Evolutionary conservation across 2,113 vertebrate genomes (phyloP), one percentile per base, ranked within the genome.

Genomic region (Girardinichthys multiradiatus): DNA sequence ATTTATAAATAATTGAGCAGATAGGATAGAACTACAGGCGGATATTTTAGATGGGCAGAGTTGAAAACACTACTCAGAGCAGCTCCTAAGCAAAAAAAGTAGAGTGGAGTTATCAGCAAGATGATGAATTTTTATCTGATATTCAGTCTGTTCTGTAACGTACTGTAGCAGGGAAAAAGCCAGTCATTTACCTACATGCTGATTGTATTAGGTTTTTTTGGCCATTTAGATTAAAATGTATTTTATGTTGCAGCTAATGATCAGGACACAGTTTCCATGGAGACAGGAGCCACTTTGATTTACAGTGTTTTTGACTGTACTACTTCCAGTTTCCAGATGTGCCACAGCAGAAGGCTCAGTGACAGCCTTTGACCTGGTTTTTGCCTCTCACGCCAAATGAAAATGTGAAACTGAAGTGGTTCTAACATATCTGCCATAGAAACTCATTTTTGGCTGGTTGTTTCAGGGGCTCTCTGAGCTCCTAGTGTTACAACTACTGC

Each of bases 1-100:
- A 71, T 79, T 66, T 66, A 78, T 88, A 72, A 82, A 86, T 88
- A 77, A 88, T 86, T 71, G 39, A 86, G 35, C 54, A 83, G 73
- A 31, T 68, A 2, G 74, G 79, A 69, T 67, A 68, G 42, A 84
- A 59, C 64, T 65, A 26, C 61, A 65, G 75, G 58, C 57, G 27
- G 67, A 78, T 78, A 48, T 42, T 74, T 4, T 37, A 78, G 58
- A 74, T 21, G 26, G 27, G 15, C 10, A 37, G 33, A 63, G 45
- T 3, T 39, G 31, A 66, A 39, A 79, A 80, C 10, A 68, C 14
- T 27, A 63, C 76, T 66, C 61, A 13, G 62, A 70, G 35, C 33
- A 26, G 64, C 65, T 64, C n/a, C 45, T 60, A 37, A 64, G 72
- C 54, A 54, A 74, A 48, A 59, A 76, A 39, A 68, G 54, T 39